Conservation (phyloP, 2,113 vertebrate genomes). For the Lichenostomus cassidix region DNA sequence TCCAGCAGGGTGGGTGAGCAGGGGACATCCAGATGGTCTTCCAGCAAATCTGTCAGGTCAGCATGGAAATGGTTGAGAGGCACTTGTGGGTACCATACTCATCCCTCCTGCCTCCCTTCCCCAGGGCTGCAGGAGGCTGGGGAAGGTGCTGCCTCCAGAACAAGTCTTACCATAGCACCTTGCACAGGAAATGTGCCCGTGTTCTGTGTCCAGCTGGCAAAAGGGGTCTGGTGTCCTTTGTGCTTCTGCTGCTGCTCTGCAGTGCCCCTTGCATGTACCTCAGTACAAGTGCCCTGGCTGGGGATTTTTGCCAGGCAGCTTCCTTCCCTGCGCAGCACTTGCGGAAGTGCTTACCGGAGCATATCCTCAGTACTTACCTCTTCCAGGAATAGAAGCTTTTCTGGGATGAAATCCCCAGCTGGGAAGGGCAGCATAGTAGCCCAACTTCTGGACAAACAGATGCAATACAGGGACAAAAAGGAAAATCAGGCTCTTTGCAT, state of each 20-base stretch:
- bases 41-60: background rate
- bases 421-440: background rate
- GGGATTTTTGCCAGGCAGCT: background rate
- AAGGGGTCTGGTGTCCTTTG: background rate
- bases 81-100: fast-evolving
- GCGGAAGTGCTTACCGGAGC: background rate
- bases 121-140: background rate
- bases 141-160: background rate
- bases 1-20: background rate
- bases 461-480: background rate
- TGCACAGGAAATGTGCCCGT: background rate
- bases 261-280: background rate
- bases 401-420: background rate
- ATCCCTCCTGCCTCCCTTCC: background rate
- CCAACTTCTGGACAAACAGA: background rate
- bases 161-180: background rate
- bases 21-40: background rate
- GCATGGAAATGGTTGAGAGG: fast-evolving
- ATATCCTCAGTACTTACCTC: background rate
- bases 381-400: background rate
- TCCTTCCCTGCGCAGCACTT: background rate
- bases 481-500: background rate
- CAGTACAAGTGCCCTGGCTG: background rate
- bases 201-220: background rate
- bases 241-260: background rate